A percentile compares a stretch with the other conserved stretches of the same genome.
Evolutionary conservation across 2,113 vertebrate species (phyloP).

Genomic region (Pelodiscus sinensis): DNA sequence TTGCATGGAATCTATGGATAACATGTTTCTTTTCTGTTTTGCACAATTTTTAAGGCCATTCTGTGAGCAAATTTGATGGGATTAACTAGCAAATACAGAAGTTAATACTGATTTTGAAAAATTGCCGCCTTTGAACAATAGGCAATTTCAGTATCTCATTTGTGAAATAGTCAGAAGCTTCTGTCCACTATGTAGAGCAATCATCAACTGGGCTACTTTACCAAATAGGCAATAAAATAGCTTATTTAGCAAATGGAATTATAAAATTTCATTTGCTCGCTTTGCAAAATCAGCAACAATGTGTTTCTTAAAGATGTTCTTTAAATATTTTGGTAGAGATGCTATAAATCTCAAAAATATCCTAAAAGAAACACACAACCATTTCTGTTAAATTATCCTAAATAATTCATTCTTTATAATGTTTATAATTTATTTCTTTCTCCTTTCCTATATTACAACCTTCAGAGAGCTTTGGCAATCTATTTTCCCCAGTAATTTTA

Average conservation of each 20-base stretch:
- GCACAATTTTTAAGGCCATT: constrained; percentile 38
- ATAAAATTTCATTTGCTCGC: constrained; percentile 54
- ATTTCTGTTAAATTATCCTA: constrained; percentile 49
- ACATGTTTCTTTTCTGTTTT: background rate
- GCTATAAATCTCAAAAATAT: constrained; percentile 57
- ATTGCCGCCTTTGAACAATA: constrained; percentile 53
- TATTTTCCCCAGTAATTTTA: constrained; percentile 63
- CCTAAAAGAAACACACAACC: constrained; percentile 24
- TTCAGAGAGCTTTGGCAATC: constrained; percentile 45
- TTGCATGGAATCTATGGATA: constrained; percentile 2
- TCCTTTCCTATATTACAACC: constrained; percentile 39
- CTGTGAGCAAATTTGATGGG: constrained; percentile 10
- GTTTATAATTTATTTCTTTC: constrained; percentile 55
- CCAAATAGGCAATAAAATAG: constrained; percentile 52
- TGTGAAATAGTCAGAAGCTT: constrained; percentile 54
- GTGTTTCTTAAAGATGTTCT: constrained; percentile 54
- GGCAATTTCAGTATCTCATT: constrained; percentile 62
- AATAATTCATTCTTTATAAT: constrained; percentile 59
- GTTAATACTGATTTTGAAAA: constrained; percentile 56
- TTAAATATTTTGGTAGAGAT: constrained; percentile 61
- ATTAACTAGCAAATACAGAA: constrained; percentile 11
- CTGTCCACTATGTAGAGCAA: constrained; percentile 60
- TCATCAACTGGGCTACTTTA: constrained; percentile 55
- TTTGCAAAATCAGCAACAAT: constrained; percentile 58
- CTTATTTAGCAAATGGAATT: constrained; percentile 71